These are phyloP conservation scores for Bibio marci DNA, from an alignment of 2,888 invertebrate genomes.

Conservation along the genomic window DNA sequence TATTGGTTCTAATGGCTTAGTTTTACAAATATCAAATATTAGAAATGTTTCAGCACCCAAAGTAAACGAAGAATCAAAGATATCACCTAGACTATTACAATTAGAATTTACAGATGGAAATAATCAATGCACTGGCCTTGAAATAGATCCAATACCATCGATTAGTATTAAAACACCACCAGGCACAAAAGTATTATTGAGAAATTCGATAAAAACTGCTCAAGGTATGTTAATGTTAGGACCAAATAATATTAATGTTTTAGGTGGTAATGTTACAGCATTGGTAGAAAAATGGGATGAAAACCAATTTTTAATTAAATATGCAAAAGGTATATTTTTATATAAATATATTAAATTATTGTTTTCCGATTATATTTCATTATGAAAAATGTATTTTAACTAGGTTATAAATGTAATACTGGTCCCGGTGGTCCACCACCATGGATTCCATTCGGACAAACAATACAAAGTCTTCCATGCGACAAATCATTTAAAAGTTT, in stretches of 20 bases:
- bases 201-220: slow-evolving; percentile 39
- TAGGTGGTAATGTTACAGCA: slow-evolving; percentile 71
- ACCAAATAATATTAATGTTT: slow-evolving; percentile 44
- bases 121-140: slow-evolving; percentile 57
- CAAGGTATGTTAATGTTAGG: slow-evolving; percentile 59
- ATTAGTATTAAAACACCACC: slow-evolving; percentile 74
- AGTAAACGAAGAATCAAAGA: slow-evolving; percentile 67
- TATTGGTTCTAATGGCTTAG: slow-evolving; percentile 37
- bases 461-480: slow-evolving; percentile 38
- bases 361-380: too few relatives aligned
- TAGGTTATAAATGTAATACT: slow-evolving; percentile 16
- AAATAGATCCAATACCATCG: slow-evolving; percentile 49
- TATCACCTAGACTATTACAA: slow-evolving; percentile 70
- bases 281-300: slow-evolving; percentile 83
- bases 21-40: slow-evolving; percentile 76
- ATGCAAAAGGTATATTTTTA: slow-evolving; percentile 33
- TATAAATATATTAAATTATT: too few relatives aligned
- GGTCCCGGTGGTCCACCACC: slow-evolving; percentile 61
- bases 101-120: slow-evolving; percentile 75
- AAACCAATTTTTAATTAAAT: slow-evolving; percentile 43
- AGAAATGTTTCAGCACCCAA: slow-evolving; percentile 83
- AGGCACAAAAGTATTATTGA: slow-evolving; percentile 60
- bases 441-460: slow-evolving; percentile 84
- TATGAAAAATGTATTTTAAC: slow-evolving; percentile 5
- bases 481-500: slow-evolving; percentile 53